Evolutionary conservation across 2,888 invertebrate genomes (phyloP), one percentile per base, ranked within the genome.

Genomic region (Serripes groenlandicus): DNA sequence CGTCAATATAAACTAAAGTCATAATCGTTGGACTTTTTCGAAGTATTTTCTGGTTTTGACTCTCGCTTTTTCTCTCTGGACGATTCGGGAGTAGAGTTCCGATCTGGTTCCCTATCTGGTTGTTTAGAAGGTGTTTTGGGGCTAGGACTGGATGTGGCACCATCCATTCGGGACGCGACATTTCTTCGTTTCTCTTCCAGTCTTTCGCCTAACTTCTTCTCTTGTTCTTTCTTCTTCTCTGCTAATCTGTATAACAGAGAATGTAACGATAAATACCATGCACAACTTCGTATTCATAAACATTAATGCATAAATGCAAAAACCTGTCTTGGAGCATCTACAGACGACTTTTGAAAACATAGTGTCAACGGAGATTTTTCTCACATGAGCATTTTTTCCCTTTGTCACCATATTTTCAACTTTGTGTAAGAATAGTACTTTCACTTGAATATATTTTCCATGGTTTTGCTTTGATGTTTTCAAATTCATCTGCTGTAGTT

Each of bases 161-260:
- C 37, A 42, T 68, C 84, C 23, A 84, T 64, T 9, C 84, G 80
- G 1, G 84, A 84, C 62, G 80, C 84, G 11, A 80, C 84, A 9
- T 80, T 62, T 42, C 77, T 85, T 75, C 78, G 82, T 75, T 90
- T 91, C 71, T 91, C 91, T 62, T 91, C 90, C 34, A 91, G 80
- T 52, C 91, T 85, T 74, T 86, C 88, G 35, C 88, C 81, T 35
- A 91, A 75, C 32, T 89, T 84, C 15, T 83, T 70, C n/a, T 90
- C 91, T 70, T 91, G 91, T 58, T 86, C 86, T 66, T 87, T 82
- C 52, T 91, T 91, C 81, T 89, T 88, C 49, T 86, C 87, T 7
- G 86, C 84, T 54, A 91, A 68, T 64, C 91, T 91, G 81, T 18
- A 78, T 37, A 28, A 37, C 4, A 49, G 15, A 23, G 71, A 75